These are phyloP conservation scores for Apotomis capreana DNA, from an alignment of 2,888 invertebrate species.

Conservation along the genomic window DNA sequence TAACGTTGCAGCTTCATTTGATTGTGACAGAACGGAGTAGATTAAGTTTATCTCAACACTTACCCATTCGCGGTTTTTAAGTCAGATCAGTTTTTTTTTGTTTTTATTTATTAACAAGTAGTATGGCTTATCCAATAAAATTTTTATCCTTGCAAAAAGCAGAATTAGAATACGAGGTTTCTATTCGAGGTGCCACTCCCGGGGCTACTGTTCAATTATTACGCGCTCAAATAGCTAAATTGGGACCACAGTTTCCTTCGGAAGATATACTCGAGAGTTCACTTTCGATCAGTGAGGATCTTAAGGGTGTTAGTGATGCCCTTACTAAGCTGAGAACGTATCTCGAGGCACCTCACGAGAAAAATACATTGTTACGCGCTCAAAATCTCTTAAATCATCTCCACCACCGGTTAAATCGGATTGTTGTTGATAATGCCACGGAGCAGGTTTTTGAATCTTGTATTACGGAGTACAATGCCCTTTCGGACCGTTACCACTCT, in stretches of 20 bases:
- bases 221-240: constrained; percentile 3
- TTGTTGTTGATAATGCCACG: background rate
- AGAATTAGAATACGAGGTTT: constrained; percentile 1
- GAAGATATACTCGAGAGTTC: constrained; percentile 9
- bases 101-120: background rate
- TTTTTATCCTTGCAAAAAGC: background rate
- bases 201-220: background rate
- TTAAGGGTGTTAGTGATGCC: constrained; percentile 6
- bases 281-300: background rate
- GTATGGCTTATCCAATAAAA: constrained; percentile 9
- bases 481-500: background rate
- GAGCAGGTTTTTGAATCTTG: background rate
- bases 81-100: background rate
- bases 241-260: constrained; percentile 8
- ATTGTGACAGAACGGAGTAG: constrained; percentile 8
- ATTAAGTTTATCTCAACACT: background rate
- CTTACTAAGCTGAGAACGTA: background rate
- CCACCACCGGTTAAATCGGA: constrained; percentile 7
- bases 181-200: constrained; percentile 6
- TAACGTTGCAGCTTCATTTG: background rate
- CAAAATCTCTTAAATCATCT: constrained; percentile 12
- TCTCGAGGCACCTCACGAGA: background rate
- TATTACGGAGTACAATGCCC: background rate
- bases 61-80: background rate
- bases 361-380: constrained; percentile 2